Base-by-base conservation (phyloP, 2,113 vertebrate genomes). In the Diadophis punctatus region DNA sequence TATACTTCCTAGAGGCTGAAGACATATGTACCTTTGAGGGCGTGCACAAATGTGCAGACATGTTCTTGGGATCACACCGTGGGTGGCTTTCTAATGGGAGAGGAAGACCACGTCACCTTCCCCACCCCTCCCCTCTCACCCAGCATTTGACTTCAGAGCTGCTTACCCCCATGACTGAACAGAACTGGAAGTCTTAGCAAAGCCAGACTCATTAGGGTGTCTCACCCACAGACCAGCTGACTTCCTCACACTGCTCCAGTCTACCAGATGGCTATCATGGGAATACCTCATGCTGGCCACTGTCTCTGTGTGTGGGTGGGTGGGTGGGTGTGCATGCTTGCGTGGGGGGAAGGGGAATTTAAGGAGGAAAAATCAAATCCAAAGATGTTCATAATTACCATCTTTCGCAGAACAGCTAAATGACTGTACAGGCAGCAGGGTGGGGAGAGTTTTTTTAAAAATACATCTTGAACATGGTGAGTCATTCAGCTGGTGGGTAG, bases 231-330 rank as follows among this genome's bases (percentile, higher is more conserved):
- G 90, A 90, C 88, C 88, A 93, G 55, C 88, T 86, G 88, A 90
- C 88, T 93, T 93, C 92, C 88, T 93, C 89, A 84, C 88, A 93
- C 74, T 14, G 48, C 80, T 90, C 23, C 92, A 90, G 88, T 86
- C 88, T 93, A 84, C 80, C 92, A 93, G 92, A 93, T 90, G 88
- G 88, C 52, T 93, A 90, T 90, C 92, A 93, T 53, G 92, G 80
- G 80, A 93, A 92, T n/a, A n/a, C 88, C 80, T 92, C 88, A 92
- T 52, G 55, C n/a, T 93, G 74, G 74, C 89, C 43, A 23, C n/a
- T 34, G 52, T 34, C 48, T 34, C n/a, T 53, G 91, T 23, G 48
- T 88, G 91, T 18, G 49, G n/a, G 84, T 34, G 58, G 14, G 58
- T 92, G 86, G 25, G 60, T 30, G 27, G 60, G 60, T 1, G 63